Percentiles rank a stretch among this genome's conserved stretches.
These are phyloP conservation scores for Salminus brasiliensis DNA, from an alignment of 2,113 vertebrate species.

Conservation along the genomic window DNA sequence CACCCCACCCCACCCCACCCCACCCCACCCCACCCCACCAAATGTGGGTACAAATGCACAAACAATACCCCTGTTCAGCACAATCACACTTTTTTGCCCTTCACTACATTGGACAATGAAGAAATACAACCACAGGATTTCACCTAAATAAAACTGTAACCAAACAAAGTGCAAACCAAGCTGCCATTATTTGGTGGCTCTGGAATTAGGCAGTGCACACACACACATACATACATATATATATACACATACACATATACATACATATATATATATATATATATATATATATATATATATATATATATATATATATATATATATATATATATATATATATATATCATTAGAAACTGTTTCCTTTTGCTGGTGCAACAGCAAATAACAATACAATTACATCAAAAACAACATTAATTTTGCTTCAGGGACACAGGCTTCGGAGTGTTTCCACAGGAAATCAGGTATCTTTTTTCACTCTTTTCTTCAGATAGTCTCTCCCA, in stretches of 20 bases:
- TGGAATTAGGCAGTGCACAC: constrained; percentile 29
- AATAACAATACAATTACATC: constrained; percentile 36
- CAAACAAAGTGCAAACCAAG: constrained; percentile 55
- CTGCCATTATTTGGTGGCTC: constrained; percentile 46
- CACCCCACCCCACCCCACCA: background rate
- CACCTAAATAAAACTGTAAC: constrained; percentile 50
- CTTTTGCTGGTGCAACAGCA: constrained; percentile 46
- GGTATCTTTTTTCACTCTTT: constrained; percentile 13
- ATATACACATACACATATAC: background rate
- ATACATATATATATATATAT: background rate
- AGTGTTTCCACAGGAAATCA: constrained; percentile 59
- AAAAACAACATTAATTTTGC: constrained; percentile 37
- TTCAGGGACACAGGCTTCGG: constrained; percentile 43
- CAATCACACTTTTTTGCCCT: background rate
- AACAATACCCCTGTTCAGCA: background rate
- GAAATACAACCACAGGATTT: constrained; percentile 49
- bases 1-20: background rate
- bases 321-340: background rate
- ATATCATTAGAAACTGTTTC: constrained; percentile 20
- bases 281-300: background rate
- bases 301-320: background rate
- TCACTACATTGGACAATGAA: constrained; percentile 38
- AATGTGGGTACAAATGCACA: background rate
- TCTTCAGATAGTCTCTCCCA: background rate
- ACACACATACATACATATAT: background rate